phyloP scores from a whole-genome alignment of 2,113 vertebrate species.

The Ibidorhyncha struthersii region DNA sequence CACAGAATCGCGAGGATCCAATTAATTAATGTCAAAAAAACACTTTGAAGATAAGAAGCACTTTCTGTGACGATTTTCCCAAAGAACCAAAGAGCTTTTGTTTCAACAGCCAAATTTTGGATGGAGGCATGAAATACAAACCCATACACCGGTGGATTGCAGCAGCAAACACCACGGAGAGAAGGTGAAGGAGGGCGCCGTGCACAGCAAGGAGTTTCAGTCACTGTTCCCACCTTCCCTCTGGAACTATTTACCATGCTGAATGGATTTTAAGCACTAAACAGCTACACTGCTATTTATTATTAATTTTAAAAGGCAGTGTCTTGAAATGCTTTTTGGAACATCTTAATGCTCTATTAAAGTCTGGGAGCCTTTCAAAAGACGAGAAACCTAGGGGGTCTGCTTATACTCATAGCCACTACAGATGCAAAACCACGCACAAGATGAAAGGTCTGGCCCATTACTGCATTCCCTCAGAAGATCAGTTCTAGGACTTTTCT shows the following conservation, averaged over 20 bases:
- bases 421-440: background rate
- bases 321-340: background rate
- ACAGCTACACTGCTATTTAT: background rate
- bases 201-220: background rate
- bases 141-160: background rate
- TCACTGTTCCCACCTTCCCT: background rate
- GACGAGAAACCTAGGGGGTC: fast-evolving
- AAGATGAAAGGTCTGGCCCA: background rate
- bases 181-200: background rate
- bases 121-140: background rate
- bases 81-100: constrained; percentile 47
- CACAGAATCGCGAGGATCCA: constrained; percentile 6
- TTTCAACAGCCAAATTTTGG: constrained; percentile 27
- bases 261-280: background rate
- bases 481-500: background rate
- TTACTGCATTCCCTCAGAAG: background rate
- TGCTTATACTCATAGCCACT: background rate
- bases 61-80: constrained; percentile 1
- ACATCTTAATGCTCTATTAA: background rate
- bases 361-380: background rate
- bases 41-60: constrained; percentile 49
- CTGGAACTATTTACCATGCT: background rate
- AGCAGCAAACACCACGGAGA: background rate
- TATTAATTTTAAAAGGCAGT: background rate
- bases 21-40: constrained; percentile 58